Evolutionary conservation across 1,140 invertebrate species (phyloP).

Genomic region (Bombus huntii): DNA sequence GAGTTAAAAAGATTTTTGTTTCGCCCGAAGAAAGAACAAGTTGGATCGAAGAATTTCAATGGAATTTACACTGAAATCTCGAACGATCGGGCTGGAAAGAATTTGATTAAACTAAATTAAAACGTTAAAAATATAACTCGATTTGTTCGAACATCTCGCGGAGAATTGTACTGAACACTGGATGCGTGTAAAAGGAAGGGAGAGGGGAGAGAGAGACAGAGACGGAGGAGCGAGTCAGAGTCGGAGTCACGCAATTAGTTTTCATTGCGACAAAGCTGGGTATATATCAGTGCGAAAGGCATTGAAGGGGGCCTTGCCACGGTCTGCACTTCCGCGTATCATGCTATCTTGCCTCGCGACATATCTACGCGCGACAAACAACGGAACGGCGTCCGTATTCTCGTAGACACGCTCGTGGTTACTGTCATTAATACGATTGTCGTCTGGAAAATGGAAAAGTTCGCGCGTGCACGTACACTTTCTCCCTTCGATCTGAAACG

Average conservation of each 20-base stretch:
- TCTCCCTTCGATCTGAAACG: background rate
- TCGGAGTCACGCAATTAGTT: slow-evolving; percentile 64
- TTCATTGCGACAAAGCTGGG: slow-evolving; percentile 67
- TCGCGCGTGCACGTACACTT: background rate
- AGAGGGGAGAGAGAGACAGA: background rate
- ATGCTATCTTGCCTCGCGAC: slow-evolving; percentile 74
- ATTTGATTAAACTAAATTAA: background rate
- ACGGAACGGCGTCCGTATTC: slow-evolving; percentile 52
- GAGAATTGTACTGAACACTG: background rate
- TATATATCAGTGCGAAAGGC: slow-evolving; percentile 74
- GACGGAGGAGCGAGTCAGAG: slow-evolving; percentile 15
- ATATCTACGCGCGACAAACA: slow-evolving; percentile 69
- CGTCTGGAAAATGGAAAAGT: background rate
- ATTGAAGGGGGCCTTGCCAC: slow-evolving; percentile 79
- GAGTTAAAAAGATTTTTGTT: too few species aligned
- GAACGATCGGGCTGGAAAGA: too few species aligned
- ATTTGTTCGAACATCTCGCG: background rate
- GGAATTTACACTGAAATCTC: background rate
- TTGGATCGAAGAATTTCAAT: too few species aligned
- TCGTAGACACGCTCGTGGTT: slow-evolving; percentile 12
- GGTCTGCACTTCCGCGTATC: slow-evolving; percentile 78
- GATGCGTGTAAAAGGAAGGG: background rate
- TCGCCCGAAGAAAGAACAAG: too few species aligned
- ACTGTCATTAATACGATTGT: slow-evolving; percentile 42
- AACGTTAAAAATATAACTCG: too few species aligned